Base-by-base conservation (phyloP, 2,113 vertebrate genomes). In the Falco punctatus region DNA sequence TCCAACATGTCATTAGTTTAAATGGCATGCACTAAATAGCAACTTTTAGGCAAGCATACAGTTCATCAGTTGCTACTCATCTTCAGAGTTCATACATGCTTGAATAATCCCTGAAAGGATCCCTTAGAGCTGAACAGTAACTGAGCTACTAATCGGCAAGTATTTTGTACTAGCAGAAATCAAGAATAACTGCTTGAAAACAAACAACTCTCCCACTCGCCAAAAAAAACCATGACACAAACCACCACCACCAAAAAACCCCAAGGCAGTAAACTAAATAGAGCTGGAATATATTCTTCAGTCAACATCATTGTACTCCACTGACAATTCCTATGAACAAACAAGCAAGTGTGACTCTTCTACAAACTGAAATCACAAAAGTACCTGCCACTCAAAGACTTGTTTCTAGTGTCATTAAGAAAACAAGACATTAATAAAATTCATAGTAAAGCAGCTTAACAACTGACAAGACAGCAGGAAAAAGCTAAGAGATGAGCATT, bases 21-120 rank as follows among this genome's bases (percentile, higher is more conserved):
- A 55, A 90, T 0, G 1, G 14, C 27, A 88, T 4, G 19, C 0
- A 0, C 0, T 1, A 52, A 81, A 78, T 20, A 44, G 49, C 30
- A 84, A 28, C 8, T 18, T 11, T 54, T 52, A 46, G 0, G 2
- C 20, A 90, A 61, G 57, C 21, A 80, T 4, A 26, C 2, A 58
- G 32, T 23, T 88, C 19, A 69, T 33, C 12, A 26, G 58, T 35
- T 83, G 21, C 33, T 62, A 35, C 19, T 40, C 15, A 44, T 54
- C 21, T 77, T 78, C 62, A 54, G 62, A 88, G 33, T n/a, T 94
- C 38, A 18, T 9, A 83, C 6, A 15, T 16, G 28, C 27, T 42
- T 44, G 33, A 77, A 66, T 18, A 89, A 66, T 15, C n/a, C 42
- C 20, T 58, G n/a, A 38, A 89, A 66, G 18, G 19, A 64, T 71